These are phyloP conservation scores for Falco cherrug DNA, from an alignment of 2,797 vertebrate genomes.

Conservation along the genomic window DNA sequence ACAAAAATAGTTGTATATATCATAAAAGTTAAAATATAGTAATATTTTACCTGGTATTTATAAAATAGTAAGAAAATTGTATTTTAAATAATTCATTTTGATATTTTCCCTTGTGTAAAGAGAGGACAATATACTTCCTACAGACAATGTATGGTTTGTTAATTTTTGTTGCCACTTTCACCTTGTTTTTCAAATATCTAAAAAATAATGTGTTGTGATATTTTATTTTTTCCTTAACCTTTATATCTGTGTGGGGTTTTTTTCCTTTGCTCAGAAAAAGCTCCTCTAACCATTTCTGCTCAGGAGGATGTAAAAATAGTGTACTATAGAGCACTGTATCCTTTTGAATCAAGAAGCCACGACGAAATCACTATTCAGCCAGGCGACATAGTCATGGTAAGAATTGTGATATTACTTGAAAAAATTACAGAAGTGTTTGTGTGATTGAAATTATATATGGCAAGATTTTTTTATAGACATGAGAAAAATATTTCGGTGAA, in stretches of 20 bases:
- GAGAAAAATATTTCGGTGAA: neutral
- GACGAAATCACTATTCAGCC: constrained; percentile 97
- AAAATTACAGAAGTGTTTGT: neutral
- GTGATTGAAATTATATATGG: neutral
- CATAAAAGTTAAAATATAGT: neutral
- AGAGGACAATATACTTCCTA: neutral
- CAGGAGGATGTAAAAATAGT: constrained; percentile 93
- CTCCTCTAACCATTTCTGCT: constrained; percentile 81
- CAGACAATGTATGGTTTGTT: neutral
- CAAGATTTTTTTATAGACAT: neutral
- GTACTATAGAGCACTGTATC: constrained; percentile 95
- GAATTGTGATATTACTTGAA: constrained; percentile 19
- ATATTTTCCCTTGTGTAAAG: neutral
- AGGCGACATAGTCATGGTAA: constrained; percentile 96
- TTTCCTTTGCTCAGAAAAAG: constrained; percentile 79
- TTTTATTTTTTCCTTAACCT: neutral
- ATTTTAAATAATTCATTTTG: neutral
- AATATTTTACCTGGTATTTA: neutral
- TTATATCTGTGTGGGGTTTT: neutral
- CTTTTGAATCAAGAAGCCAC: constrained; percentile 95
- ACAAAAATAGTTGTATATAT: neutral
- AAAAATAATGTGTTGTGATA: neutral
- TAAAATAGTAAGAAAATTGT: neutral
- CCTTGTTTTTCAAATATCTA: neutral
- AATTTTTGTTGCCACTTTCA: neutral